These are phyloP conservation scores for Micromesistius poutassou DNA, from an alignment of 2,797 vertebrate species.

Conservation along the genomic window DNA sequence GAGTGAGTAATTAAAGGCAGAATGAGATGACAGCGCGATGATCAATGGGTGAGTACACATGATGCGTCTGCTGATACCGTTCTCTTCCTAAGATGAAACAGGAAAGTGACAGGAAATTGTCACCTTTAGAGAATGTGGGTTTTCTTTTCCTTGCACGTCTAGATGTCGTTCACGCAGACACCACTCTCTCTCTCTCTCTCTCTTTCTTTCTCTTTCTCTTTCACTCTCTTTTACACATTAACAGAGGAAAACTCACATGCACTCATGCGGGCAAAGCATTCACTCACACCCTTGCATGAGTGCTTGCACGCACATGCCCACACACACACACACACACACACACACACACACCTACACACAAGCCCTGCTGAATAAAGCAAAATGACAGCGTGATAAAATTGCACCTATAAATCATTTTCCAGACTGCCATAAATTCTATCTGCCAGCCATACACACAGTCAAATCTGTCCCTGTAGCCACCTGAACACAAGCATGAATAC, in stretches of 20 bases:
- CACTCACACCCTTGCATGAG: slow-evolving; percentile 5
- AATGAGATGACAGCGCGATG: slow-evolving; percentile 2
- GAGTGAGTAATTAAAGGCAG: slow-evolving; percentile 41
- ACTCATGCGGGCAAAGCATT: slow-evolving; percentile 24
- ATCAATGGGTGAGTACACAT: neutral
- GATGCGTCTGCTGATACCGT: neutral
- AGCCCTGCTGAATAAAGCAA: slow-evolving; percentile 60
- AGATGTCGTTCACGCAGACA: neutral
- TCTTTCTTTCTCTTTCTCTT: neutral
- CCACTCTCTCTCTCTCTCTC: neutral
- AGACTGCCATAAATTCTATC: slow-evolving; percentile 70
- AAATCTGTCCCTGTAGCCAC: slow-evolving; percentile 4
- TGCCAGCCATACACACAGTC: slow-evolving; percentile 40
- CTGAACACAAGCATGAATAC: neutral
- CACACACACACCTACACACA: slow-evolving; percentile 21
- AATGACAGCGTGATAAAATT: slow-evolving; percentile 72
- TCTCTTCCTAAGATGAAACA: neutral
- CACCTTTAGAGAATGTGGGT: slow-evolving; percentile 34
- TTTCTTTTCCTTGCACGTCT: slow-evolving; percentile 12
- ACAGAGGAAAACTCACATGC: neutral
- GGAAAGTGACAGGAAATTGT: slow-evolving; percentile 1
- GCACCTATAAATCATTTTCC: slow-evolving; percentile 76
- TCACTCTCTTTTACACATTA: neutral
- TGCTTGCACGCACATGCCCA: neutral
- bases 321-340: too few species aligned